Evolutionary conservation across 2,888 invertebrate genomes (phyloP).

Genomic region (Xestia xanthographa): DNA sequence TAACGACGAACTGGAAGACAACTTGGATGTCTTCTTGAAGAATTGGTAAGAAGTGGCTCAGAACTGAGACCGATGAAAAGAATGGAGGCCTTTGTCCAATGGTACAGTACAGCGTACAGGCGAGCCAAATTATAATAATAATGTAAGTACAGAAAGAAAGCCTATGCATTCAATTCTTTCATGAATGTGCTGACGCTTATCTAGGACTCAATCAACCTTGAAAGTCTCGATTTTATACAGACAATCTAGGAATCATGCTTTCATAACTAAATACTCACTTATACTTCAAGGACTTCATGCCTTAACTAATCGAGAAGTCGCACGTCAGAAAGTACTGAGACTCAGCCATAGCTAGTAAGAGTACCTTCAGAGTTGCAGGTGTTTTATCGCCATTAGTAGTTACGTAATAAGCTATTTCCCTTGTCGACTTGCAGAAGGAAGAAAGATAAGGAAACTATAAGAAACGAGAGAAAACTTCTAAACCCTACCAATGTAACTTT

Average conservation of each 20-base stretch:
- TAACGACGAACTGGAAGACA: not conserved
- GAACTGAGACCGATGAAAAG: not conserved
- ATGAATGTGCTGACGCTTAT: not conserved
- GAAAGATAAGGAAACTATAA: too few relatives aligned
- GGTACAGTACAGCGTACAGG: not conserved
- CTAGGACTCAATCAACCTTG: not conserved
- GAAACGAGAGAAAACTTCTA: too few relatives aligned
- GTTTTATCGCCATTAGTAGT: conserved; percentile 4
- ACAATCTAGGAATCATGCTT: not conserved
- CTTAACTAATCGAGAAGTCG: conserved; percentile 9
- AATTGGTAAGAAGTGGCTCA: not conserved
- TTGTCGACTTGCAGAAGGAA: not conserved
- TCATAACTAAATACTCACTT: not conserved
- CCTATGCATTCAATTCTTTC: not conserved
- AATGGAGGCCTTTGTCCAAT: not conserved
- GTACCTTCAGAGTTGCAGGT: not conserved
- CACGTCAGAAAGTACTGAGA: not conserved
- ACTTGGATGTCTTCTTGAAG: not conserved
- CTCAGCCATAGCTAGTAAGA: not conserved
- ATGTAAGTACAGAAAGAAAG: not conserved
- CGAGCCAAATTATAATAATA: not conserved
- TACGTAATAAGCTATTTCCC: not conserved
- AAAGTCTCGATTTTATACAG: not conserved
- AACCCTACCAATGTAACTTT: too few relatives aligned
- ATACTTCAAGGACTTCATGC: not conserved